A percentile compares a stretch with the other conserved stretches of the same genome.
These are phyloP conservation scores for Muntiacus muntjak DNA, from an alignment of 2,113 vertebrate genomes.

Conservation along the genomic window DNA sequence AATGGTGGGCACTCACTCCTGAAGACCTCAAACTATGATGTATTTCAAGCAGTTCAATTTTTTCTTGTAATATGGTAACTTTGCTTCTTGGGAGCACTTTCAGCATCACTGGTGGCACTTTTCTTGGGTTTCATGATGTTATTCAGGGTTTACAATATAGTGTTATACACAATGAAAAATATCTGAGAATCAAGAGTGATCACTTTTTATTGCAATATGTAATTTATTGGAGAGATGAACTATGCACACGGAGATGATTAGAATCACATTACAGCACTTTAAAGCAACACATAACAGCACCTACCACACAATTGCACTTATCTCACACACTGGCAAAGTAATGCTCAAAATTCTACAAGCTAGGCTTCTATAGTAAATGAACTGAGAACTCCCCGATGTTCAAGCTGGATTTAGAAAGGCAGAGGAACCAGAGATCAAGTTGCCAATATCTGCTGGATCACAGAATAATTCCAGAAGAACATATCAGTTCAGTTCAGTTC, in stretches of 20 bases:
- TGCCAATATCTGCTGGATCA: accelerated
- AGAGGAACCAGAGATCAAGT: neutral
- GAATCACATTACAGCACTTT: neutral
- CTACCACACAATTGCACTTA: neutral
- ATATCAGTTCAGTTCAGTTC: neutral
- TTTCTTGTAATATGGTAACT: neutral
- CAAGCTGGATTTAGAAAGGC: neutral
- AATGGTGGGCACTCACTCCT: neutral
- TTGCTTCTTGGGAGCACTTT: neutral
- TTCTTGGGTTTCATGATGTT: neutral
- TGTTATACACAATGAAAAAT: neutral
- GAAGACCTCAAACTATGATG: neutral
- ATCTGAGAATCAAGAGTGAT: neutral
- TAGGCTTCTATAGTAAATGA: neutral
- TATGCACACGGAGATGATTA: neutral
- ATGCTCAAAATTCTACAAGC: neutral
- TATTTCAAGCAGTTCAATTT: neutral
- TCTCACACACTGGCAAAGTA: neutral
- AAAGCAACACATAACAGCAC: neutral
- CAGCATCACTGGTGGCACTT: neutral
- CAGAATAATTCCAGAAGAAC: neutral
- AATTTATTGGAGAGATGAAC: neutral
- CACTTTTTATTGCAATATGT: neutral
- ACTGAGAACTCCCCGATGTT: neutral
- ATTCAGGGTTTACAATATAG: neutral